phyloP scores from a whole-genome alignment of 2,113 vertebrate species.

The Apistogramma diplotaenia region DNA sequence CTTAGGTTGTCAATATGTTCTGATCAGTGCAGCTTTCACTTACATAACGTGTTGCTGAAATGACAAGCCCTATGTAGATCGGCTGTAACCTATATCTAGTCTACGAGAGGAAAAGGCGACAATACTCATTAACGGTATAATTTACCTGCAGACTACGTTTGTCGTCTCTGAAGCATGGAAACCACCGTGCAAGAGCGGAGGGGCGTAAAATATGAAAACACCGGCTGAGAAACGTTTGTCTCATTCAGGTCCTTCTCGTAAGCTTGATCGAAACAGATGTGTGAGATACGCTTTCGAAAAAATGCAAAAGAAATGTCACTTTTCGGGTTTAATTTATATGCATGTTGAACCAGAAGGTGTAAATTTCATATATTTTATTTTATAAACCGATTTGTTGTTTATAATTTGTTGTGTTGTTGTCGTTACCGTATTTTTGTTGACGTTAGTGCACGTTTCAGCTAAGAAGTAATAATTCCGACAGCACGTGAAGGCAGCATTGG shows the following conservation, averaged over 20 bases:
- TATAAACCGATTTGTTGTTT: background rate
- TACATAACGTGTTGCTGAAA: slow-evolving; percentile 11
- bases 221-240: slow-evolving; percentile 53
- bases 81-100: background rate
- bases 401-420: background rate
- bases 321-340: background rate
- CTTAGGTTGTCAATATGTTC: slow-evolving; percentile 10
- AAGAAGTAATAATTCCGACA: background rate
- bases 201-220: slow-evolving; percentile 57
- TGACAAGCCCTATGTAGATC: background rate
- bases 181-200: slow-evolving; percentile 34
- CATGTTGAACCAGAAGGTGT: background rate
- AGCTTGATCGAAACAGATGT: background rate
- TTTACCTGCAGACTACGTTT: slow-evolving; percentile 74
- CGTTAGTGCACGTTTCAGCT: background rate
- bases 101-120: background rate
- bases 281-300: background rate
- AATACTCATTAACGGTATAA: background rate
- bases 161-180: slow-evolving; percentile 73
- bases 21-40: background rate
- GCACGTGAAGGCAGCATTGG: slow-evolving; percentile 26
- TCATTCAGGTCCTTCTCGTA: slow-evolving; percentile 36
- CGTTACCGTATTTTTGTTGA: background rate
- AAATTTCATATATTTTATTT: background rate
- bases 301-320: background rate